A percentile compares a stretch with the other conserved stretches of the same genome.
phyloP scores from a whole-genome alignment of 2,888 invertebrate genomes.

The Mystacides longicornis region DNA sequence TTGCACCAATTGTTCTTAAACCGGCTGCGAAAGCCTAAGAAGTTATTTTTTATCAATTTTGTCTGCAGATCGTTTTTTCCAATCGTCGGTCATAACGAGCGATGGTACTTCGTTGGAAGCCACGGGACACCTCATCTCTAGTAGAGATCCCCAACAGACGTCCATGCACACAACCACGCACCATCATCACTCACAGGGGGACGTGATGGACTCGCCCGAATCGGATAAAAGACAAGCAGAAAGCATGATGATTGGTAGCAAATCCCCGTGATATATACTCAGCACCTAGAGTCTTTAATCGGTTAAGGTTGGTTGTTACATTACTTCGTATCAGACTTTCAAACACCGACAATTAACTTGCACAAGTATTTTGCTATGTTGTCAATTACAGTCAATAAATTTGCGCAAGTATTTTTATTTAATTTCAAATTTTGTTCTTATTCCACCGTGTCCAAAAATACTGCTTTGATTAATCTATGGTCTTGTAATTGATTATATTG shows the following conservation, averaged over 20 bases:
- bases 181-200: constrained; percentile 40
- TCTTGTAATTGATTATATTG: too few relatives aligned
- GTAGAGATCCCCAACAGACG: constrained; percentile 33
- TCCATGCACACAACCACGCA: constrained; percentile 31
- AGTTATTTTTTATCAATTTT: not conserved
- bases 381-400: too few relatives aligned
- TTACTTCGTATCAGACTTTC: too few relatives aligned
- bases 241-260: constrained; percentile 22
- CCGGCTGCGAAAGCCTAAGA: too few relatives aligned
- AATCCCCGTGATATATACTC: constrained; percentile 26
- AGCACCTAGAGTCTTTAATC: constrained; percentile 19
- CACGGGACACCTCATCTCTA: constrained; percentile 30
- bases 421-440: too few relatives aligned
- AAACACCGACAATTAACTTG: too few relatives aligned
- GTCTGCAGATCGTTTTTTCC: constrained; percentile 54
- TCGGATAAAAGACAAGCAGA: constrained; percentile 29
- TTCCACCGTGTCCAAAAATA: too few relatives aligned
- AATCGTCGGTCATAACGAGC: constrained; percentile 51
- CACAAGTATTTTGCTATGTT: too few relatives aligned
- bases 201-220: constrained; percentile 45
- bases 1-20: too few relatives aligned
- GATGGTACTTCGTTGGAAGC: constrained; percentile 50
- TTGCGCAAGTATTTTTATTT: too few relatives aligned
- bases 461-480: too few relatives aligned
- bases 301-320: not conserved